phyloP scores from a whole-genome alignment of 2,888 invertebrate species.

The Pollenia angustigena region DNA sequence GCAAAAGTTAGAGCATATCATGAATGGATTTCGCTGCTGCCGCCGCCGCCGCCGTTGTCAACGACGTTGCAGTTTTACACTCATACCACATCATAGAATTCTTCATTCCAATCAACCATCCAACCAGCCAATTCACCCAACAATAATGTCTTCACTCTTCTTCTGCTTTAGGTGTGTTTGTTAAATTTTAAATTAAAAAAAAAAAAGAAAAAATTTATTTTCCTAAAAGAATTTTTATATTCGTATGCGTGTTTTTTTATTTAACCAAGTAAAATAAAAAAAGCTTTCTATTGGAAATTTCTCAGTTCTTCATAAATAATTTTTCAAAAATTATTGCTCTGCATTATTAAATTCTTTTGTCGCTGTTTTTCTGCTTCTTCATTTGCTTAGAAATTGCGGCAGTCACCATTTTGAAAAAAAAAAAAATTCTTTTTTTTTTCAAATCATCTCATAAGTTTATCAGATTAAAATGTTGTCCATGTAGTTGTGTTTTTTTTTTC shows the following conservation, averaged over 20 bases:
- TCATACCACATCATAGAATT: constrained; percentile 27
- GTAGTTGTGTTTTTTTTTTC: constrained; percentile 32
- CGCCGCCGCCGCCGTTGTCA: constrained; percentile 31
- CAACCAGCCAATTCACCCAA: constrained; percentile 5
- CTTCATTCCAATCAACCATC: constrained; percentile 32
- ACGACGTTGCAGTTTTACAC: constrained; percentile 19
- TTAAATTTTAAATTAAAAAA: too few relatives aligned
- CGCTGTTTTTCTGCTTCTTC: constrained; percentile 7
- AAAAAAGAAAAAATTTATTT: constrained; percentile 8
- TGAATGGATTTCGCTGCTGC: constrained; percentile 48
- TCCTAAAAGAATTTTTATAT: background rate
- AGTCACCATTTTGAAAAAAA: background rate
- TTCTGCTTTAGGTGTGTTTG: constrained; percentile 48
- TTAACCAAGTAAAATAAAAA: constrained; percentile 23
- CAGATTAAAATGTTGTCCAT: constrained; percentile 30
- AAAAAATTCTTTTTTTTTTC: background rate
- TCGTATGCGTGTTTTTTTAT: constrained; percentile 7
- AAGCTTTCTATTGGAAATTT: constrained; percentile 69
- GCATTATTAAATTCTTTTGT: constrained; percentile 28
- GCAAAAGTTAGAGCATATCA: constrained; percentile 45
- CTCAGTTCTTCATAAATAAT: constrained; percentile 44
- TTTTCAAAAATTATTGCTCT: constrained; percentile 51
- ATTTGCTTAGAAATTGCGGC: constrained; percentile 19
- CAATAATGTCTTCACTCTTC: background rate
- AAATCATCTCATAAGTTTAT: constrained; percentile 51